Percentiles rank a stretch among this genome's conserved stretches.
Evolutionary conservation across 2,113 vertebrate species (phyloP).

Genomic region (Heliornis fulica): DNA sequence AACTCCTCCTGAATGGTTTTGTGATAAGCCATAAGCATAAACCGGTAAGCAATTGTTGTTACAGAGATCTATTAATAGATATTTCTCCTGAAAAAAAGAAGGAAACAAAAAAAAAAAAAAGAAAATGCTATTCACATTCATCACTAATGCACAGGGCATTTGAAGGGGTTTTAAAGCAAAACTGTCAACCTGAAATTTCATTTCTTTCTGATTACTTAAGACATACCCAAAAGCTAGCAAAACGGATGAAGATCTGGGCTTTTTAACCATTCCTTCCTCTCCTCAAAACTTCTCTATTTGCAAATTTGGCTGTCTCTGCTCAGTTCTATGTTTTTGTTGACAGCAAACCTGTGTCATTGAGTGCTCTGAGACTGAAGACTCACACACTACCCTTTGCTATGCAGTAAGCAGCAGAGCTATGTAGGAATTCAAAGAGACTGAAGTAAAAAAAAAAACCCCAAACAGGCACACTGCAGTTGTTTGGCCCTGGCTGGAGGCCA

Average conservation of each 20-base stretch:
- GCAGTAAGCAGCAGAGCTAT: not conserved
- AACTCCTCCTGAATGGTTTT: not conserved
- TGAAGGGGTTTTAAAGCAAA: not conserved
- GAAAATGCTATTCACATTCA: not conserved
- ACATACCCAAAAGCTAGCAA: not conserved
- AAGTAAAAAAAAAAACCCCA: not conserved
- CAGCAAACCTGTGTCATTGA: not conserved
- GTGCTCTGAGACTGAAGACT: not conserved
- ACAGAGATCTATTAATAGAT: conserved; percentile 39
- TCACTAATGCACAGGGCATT: not conserved
- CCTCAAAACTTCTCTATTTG: not conserved
- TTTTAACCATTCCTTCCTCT: not conserved
- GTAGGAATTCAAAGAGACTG: not conserved
- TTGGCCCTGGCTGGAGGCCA: too few species aligned
- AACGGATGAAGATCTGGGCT: not conserved
- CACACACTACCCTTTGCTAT: not conserved
- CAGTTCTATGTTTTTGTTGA: not conserved
- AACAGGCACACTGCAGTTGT: too few species aligned
- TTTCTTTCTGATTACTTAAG: not conserved
- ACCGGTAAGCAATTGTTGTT: not conserved
- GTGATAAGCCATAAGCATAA: conserved; percentile 30
- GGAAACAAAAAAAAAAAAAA: not conserved
- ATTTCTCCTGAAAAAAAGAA: not conserved
- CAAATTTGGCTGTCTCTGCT: not conserved
- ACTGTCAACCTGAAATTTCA: not conserved